Conservation (phyloP, 1,140 invertebrate genomes). For the Ostrea edulis region DNA sequence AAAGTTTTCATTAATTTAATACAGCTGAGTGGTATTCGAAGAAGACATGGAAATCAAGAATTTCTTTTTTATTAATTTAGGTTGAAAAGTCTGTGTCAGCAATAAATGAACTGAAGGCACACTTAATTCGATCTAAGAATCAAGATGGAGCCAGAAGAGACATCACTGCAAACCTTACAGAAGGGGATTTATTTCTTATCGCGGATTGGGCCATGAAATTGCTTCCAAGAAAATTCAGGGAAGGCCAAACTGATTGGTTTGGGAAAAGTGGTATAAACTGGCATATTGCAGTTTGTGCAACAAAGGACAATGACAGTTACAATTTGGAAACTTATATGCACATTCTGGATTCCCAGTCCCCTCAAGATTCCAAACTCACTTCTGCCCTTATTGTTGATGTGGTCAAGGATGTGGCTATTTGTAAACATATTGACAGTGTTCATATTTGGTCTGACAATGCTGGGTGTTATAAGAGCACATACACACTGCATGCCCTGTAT, state of each 20-base stretch:
- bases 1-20: no score
- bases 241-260: slow-evolving; percentile 42
- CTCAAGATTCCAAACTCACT: slow-evolving; percentile 24
- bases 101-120: slow-evolving; percentile 12
- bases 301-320: neutral
- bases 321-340: neutral
- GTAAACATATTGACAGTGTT: neutral
- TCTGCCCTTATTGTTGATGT: slow-evolving; percentile 22
- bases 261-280: slow-evolving; percentile 35
- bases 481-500: neutral
- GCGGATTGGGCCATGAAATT: slow-evolving; percentile 50
- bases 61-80: no score
- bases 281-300: slow-evolving; percentile 42
- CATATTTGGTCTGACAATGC: slow-evolving; percentile 47
- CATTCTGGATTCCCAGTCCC: neutral
- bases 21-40: no score
- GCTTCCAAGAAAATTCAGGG: slow-evolving; percentile 42
- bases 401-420: neutral
- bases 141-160: neutral
- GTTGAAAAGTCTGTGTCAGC: neutral
- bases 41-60: no score
- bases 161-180: neutral
- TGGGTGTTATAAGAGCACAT: slow-evolving; percentile 27
- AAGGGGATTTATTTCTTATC: neutral
- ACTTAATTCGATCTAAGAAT: slow-evolving; percentile 1